phyloP scores from a whole-genome alignment of 2,113 vertebrate species.

The Oplegnathus fasciatus region DNA sequence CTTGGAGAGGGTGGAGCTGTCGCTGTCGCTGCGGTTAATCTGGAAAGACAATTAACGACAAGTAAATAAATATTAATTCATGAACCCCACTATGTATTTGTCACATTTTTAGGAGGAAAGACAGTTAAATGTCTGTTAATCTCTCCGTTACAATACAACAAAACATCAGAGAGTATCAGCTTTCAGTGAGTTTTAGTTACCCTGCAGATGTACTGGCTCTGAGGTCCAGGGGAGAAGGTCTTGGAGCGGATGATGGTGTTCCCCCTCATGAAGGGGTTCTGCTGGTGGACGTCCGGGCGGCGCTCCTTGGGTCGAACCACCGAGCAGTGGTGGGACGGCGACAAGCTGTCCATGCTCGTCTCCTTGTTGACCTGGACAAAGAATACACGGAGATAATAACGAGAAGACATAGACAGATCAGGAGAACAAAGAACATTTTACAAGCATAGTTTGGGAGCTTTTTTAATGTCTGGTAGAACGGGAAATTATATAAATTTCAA shows the following conservation, averaged over 20 bases:
- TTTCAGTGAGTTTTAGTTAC: constrained; percentile 80
- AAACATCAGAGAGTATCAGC: no score
- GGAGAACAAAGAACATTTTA: not conserved
- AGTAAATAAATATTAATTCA: not conserved
- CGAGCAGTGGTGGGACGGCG: constrained; percentile 76
- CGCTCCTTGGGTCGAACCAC: constrained; percentile 96
- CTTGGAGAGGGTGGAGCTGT: constrained; percentile 97
- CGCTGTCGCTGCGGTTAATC: constrained; percentile 98
- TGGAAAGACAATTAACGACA: constrained; percentile 63
- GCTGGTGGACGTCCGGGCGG: constrained; percentile 84
- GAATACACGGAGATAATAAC: not conserved
- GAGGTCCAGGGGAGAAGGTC: constrained; percentile 97
- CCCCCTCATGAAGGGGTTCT: constrained; percentile 91
- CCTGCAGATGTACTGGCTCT: constrained; percentile 97
- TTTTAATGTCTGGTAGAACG: not conserved
- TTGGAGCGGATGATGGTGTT: constrained; percentile 98
- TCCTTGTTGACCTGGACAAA: constrained; percentile 83
- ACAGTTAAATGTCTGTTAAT: not conserved
- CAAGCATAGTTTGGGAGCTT: not conserved
- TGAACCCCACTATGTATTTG: no score
- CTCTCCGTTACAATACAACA: no score
- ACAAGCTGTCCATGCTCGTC: constrained; percentile 89
- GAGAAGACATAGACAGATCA: no score
- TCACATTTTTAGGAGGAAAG: not conserved
- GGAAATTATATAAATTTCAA: not conserved